Evolutionary conservation across 2,888 invertebrate genomes (phyloP), one percentile per base, ranked within the genome.

Genomic region (Alentia gelatinosa): DNA sequence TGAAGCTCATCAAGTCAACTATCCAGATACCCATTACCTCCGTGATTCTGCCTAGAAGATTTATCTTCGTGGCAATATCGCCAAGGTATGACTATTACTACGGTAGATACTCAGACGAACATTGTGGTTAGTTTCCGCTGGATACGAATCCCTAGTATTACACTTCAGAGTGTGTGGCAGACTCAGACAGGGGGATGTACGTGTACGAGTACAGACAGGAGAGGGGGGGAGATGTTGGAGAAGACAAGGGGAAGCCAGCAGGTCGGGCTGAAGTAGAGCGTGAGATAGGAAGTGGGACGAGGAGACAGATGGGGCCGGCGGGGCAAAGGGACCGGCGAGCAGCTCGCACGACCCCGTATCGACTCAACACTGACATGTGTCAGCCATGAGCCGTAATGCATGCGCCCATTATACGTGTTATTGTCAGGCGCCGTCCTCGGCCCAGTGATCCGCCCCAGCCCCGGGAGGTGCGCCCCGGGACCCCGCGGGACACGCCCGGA

Each of bases 401-500:
- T 86, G 86, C 23, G 86, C 30, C 86, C 86, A 42, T 42, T 86
- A 42, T 86, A 86, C 47, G 35, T 86, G 86, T 86, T 86, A 26
- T 47, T 86, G 86, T 50, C 86, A 86, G 33, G 33, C 23, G 7
- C 15, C 47, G 30, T 1, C 47, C 47, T 47, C 47, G 4, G 1
- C 15, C 33, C 86, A 47, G 47, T 86, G 47, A 86, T 86, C 86
- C 47, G 23, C 30, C 86, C 39, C 5, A 74, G 74, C 30, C 74
- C 74, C 39, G 7, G 37, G 35, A n/a, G 79, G 79, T 19, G n/a
- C 5, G 30, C 30, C 74, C 63, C 63, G n/a, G n/a, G n/a, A n/a
- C 63, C 26, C 9, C 5, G 63, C 63, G 30, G 30, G 74, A 74
- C 33, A 74, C 33, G 30, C 26, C 74, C 39, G 79, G 35, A 39